Percentiles rank a stretch among this genome's conserved stretches.
These are phyloP conservation scores for Drosophila prolongata DNA, from an alignment of 2,888 invertebrate genomes.

Conservation along the genomic window DNA sequence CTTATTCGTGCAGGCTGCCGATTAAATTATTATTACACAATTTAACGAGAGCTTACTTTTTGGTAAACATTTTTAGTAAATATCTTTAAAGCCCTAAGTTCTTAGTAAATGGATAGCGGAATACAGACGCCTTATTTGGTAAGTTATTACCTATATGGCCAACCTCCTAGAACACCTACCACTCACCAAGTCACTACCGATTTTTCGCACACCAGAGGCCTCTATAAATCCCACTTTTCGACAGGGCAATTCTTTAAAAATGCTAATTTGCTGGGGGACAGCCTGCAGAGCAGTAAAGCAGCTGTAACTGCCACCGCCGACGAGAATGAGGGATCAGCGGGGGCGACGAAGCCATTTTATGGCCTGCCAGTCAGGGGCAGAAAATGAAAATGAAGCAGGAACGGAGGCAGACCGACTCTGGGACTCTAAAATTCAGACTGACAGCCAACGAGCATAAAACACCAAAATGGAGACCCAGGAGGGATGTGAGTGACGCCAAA, in stretches of 20 bases:
- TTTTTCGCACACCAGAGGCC: slow-evolving; percentile 1
- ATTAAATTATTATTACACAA: no score
- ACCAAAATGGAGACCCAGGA: slow-evolving; percentile 36
- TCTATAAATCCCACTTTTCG: slow-evolving; percentile 36
- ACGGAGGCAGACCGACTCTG: background rate
- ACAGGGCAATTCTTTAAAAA: slow-evolving; percentile 66
- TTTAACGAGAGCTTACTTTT: no score
- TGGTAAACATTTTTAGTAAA: no score
- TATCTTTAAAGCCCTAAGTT: no score
- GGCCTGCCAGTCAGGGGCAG: slow-evolving; percentile 34
- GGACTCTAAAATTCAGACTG: slow-evolving; percentile 4
- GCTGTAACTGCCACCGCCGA: slow-evolving; percentile 29
- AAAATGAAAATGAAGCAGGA: slow-evolving; percentile 13
- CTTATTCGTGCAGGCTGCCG: no score
- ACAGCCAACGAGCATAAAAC: slow-evolving; percentile 21
- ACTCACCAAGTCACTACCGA: slow-evolving; percentile 1
- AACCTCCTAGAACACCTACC: background rate
- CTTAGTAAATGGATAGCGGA: no score
- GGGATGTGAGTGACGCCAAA: background rate
- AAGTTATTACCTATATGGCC: no score
- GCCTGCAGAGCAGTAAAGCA: slow-evolving; percentile 14
- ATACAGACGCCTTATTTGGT: no score
- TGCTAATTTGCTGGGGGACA: slow-evolving; percentile 53
- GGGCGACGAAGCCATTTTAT: slow-evolving; percentile 58
- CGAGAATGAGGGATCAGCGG: slow-evolving; percentile 13